Base-by-base conservation (phyloP, 2,888 invertebrate species). In the Aelia acuminata region DNA sequence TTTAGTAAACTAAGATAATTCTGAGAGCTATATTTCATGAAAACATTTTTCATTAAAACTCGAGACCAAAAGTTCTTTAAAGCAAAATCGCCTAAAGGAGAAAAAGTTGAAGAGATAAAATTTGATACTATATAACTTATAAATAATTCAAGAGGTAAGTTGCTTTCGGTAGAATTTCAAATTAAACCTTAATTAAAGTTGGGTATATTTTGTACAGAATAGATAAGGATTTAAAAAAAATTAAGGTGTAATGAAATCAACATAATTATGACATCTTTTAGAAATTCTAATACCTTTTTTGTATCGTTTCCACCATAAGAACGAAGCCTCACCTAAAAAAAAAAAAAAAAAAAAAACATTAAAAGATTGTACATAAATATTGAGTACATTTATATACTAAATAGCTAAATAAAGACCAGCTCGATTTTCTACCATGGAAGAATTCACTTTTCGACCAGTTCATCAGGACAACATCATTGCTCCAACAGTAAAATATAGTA, bases 321-420 rank as follows among this genome's bases (percentile, higher is more conserved):
- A 43, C 80, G 80, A 47, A 80, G 39, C 43, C 80, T 80, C 80
- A 80, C 80, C 80, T 80, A 35, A 80, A 80, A 80, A 3, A 80
- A 0, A 43, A 80, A 11, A 80, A 11, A 26, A 13, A 26, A 26
- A 57, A 57, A 1, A 57, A n/a, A 50, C n/a, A 53, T 1, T 26
- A 57, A 26, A 57, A 8, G 26, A 57, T 57, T 13, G 3, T 53
- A 53, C n/a, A 53, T 53, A 3, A 10, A 8, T 47, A 47, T 47
- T 47, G n/a, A n/a, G n/a, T n/a, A n/a, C n/a, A n/a, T n/a, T n/a
- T n/a, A n/a, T n/a, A n/a, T n/a, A n/a, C n/a, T n/a, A n/a, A n/a
- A n/a, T n/a, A n/a, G n/a, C n/a, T n/a, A n/a, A n/a, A n/a, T n/a
- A n/a, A n/a, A n/a, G n/a, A n/a, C n/a, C n/a, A n/a, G n/a, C n/a